Evolutionary conservation across 2,797 vertebrate species (phyloP), one percentile per base, ranked within the genome.

Genomic region (Sciurus vulgaris): DNA sequence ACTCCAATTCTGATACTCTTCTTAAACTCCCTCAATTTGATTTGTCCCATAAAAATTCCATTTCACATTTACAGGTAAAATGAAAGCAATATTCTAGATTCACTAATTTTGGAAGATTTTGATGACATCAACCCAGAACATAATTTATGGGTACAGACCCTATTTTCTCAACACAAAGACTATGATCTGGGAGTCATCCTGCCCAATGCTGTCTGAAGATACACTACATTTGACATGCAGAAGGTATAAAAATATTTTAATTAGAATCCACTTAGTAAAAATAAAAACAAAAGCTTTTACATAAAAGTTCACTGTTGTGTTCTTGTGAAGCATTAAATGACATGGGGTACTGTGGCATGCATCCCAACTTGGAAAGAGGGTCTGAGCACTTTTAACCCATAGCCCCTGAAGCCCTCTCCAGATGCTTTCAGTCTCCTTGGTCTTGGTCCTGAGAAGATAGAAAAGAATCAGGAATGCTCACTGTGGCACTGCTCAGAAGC

Each of bases 1-100:
- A 59, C 6, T 33, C 10, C 0, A 3, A 8, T 1, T 1, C 0
- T 1, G 5, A 77, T 22, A 2, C 5, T 24, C 8, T 17, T 2
- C 38, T 12, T n/a, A 67, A 56, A 35, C 35, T 28, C 8, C 6
- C 38, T 44, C 38, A 35, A 26, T 41, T 72, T 12, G 49, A 73
- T 77, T 76, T 44, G 5, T 44, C 9, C 10, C 33, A 17, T 5
- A 28, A 35, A 47, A 63, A 72, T 79, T 65, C 56, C 61, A 59
- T 20, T 13, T 69, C 56, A 0, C 15, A 20, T 14, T 10, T 77
- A 15, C 5, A 33, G 18, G 12, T 4, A 44, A 33, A 35, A 24
- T 7, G 6, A 0, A 61, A 49, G 63, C 28, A 18, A 30, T 12
- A 15, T n/a, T 35, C 51, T 69, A 28, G 17, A 4, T 4, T 14